Base-by-base conservation (phyloP, 2,888 invertebrate species). In the Notodromas monacha region DNA sequence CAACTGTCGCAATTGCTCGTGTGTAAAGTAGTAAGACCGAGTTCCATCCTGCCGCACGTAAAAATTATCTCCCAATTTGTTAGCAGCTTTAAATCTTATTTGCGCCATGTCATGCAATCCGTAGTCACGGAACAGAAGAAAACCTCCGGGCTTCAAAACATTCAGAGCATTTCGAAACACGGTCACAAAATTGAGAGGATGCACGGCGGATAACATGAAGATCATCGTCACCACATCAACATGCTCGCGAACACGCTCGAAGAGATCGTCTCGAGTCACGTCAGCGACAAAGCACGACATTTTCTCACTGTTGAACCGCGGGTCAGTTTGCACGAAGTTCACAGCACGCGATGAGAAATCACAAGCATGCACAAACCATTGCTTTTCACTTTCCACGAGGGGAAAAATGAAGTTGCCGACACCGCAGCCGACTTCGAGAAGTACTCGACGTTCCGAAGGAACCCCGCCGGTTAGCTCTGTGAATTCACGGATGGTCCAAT, bases 31-130 rank as follows among this genome's bases (percentile, higher is more conserved):
- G 44, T 72, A 79, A 37, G 66, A 65, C 38, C 68, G 63, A 0
- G 89, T 92, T 2, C 86, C 86, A 60, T 96, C 92, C 48, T 89
- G 89, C 12, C 92, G 55, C 58, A 79, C 72, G 45, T 92, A 96
- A 40, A 84, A 72, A 45, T 81, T 74, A 3, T 89, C 81, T 0
- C 63, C 50, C 30, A 92, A 70, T 49, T 89, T 86, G 44, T 76
- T 68, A 0, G 84, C 86, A 0, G 77, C 63, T 36, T 74, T 70
- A 46, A 96, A 96, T 16, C 92, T 57, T 30, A 92, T 45, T 54
- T 89, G 86, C 0, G 92, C 77, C 69, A 89, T 77, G 47, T 92
- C 92, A 43, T 81, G 70, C 1, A 77, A 53, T 0, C 81, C 92
- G 49, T 92, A 96, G 50, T 92, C 92, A 35, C 92, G 54, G 38